phyloP scores from a whole-genome alignment of 2,797 vertebrate species.

The Anniella stebbinsi region DNA sequence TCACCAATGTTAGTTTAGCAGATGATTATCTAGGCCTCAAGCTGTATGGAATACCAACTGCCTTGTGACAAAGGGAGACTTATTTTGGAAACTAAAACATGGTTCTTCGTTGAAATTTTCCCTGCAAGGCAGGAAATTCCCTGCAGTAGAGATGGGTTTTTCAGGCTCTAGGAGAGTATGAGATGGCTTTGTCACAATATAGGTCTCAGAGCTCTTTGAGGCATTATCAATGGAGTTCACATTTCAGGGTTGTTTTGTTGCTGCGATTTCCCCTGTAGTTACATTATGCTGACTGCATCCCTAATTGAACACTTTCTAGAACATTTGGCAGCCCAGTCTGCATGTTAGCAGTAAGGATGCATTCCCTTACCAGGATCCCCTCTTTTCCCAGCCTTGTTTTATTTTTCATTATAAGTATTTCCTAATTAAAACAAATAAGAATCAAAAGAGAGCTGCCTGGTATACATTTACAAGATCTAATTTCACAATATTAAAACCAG shows the following conservation, averaged over 20 bases:
- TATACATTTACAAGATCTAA: not conserved
- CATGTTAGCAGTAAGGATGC: not conserved
- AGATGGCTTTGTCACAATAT: slow-evolving; percentile 26
- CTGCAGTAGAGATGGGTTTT: slow-evolving; percentile 17
- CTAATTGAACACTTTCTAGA: slow-evolving; percentile 26
- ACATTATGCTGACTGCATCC: not conserved
- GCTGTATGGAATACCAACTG: slow-evolving; percentile 1
- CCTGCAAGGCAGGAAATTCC: slow-evolving; percentile 23
- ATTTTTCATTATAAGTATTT: not conserved
- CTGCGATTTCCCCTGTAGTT: slow-evolving; percentile 25
- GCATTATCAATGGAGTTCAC: slow-evolving; percentile 32
- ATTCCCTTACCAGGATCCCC: not conserved
- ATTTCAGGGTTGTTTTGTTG: slow-evolving; percentile 32
- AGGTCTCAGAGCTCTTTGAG: slow-evolving; percentile 31
- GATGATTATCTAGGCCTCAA: slow-evolving; percentile 10
- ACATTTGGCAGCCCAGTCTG: not conserved
- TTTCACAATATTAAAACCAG: not conserved
- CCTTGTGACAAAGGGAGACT: slow-evolving; percentile 12
- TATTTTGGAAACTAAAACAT: slow-evolving; percentile 17
- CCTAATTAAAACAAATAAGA: not conserved
- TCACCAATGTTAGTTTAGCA: slow-evolving; percentile 13
- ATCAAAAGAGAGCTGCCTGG: not conserved
- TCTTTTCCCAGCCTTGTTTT: not conserved
- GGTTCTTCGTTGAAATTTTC: slow-evolving; percentile 9
- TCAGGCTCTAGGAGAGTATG: slow-evolving; percentile 1